Base-by-base conservation (phyloP, 2,888 invertebrate genomes). In the Pammene fasciana region DNA sequence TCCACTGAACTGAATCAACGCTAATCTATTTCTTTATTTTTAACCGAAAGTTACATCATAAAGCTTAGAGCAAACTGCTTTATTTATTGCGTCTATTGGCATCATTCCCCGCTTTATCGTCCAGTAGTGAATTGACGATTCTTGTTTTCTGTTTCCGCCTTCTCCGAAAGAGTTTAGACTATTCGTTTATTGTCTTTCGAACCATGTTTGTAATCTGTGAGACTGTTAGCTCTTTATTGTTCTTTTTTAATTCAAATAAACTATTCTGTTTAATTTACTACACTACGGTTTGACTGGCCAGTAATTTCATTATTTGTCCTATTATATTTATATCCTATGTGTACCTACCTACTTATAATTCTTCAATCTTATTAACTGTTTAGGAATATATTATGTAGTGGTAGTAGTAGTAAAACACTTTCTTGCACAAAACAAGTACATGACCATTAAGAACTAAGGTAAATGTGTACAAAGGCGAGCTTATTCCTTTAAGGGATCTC, bases 21-120 rank as follows among this genome's bases (percentile, higher is more conserved):
- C 78, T 72, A 72, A 71, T 77, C 76, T 74, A 78, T 72, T 72
- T 72, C 72, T 78, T 81, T 83, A 81, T 83, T 83, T 83, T 83
- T 83, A 83, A 76, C 77, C 75, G 65, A 72, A 65, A 75, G 76
- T 83, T 79, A 82, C 82, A 78, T 83, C 81, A 85, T 77, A 78
- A 75, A 79, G 78, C 78, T 78, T 76, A 76, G 76, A 76, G 76
- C 76, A 70, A 67, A 70, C 70, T 56, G 71, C 78, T 83, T 81
- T 83, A 84, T 85, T 83, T 77, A 75, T 74, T 76, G 75, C 74
- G 76, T 75, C 77, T 81, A 86, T 84, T 85, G 82, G 84, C 83
- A 81, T 79, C 81, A 78, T 81, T 85, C 79, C 77, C 71, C 76
- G 72, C 72, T 76, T 80, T 80, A 78, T 78, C 73, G 77, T 74